Evolutionary conservation across 2,888 invertebrate species (phyloP).

Genomic region (Steinernema carpocapsae): DNA sequence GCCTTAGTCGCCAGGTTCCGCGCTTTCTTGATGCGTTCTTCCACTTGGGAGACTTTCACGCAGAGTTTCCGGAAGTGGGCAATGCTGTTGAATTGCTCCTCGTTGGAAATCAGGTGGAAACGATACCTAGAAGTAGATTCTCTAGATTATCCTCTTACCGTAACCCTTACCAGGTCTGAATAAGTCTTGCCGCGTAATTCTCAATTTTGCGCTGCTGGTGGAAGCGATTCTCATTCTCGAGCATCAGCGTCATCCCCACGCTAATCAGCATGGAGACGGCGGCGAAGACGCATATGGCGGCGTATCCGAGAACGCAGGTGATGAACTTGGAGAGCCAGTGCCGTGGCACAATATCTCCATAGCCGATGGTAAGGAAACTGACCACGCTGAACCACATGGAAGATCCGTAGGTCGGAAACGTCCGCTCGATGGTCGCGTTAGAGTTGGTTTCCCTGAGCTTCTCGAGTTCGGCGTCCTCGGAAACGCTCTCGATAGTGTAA

Average conservation of each 20-base stretch:
- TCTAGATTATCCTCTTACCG: background rate
- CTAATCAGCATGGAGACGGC: slow-evolving; percentile 61
- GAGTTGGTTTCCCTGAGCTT: slow-evolving; percentile 10
- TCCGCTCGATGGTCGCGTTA: slow-evolving; percentile 13
- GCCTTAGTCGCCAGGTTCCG: slow-evolving; percentile 48
- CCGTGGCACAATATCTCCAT: slow-evolving; percentile 61
- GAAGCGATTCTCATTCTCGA: slow-evolving; percentile 59
- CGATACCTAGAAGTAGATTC: slow-evolving; percentile 42
- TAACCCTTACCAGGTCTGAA: slow-evolving; percentile 56
- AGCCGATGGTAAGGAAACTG: slow-evolving; percentile 55
- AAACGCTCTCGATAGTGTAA: slow-evolving; percentile 49
- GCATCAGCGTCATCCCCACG: slow-evolving; percentile 61
- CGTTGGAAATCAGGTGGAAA: slow-evolving; percentile 40
- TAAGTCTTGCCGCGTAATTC: slow-evolving; percentile 57
- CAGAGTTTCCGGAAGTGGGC: slow-evolving; percentile 51
- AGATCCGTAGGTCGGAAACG: slow-evolving; percentile 51
- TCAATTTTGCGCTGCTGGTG: slow-evolving; percentile 53
- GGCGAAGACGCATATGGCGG: slow-evolving; percentile 57
- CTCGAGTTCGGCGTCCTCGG: slow-evolving; percentile 20
- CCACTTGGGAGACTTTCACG: slow-evolving; percentile 54
- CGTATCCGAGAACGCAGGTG: slow-evolving; percentile 57
- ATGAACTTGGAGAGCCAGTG: slow-evolving; percentile 57
- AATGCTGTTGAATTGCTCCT: slow-evolving; percentile 33
- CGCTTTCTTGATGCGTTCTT: slow-evolving; percentile 53
- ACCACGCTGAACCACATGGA: slow-evolving; percentile 64